These are phyloP conservation scores for Ophonus ardosiacus DNA, from an alignment of 2,888 invertebrate genomes.

Conservation along the genomic window DNA sequence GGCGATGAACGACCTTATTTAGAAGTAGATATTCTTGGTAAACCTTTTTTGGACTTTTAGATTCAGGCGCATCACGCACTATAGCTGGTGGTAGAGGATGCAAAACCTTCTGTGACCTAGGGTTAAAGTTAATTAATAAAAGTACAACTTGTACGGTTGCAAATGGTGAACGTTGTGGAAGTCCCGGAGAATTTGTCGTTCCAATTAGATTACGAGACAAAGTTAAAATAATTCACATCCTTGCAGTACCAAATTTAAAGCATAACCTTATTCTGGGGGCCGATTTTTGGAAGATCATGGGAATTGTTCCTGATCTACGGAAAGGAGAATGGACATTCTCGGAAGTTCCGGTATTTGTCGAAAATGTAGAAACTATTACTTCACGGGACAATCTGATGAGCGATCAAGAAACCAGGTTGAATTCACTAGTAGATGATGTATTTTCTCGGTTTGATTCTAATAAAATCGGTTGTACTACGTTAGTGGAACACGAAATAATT, in stretches of 20 bases:
- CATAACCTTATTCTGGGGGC: not conserved
- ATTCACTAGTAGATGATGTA: not conserved
- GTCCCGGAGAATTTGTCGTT: not conserved
- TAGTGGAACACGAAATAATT: conserved; percentile 57
- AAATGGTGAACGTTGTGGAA: not conserved
- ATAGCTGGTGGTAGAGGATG: not conserved
- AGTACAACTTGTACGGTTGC: not conserved
- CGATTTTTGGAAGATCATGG: not conserved
- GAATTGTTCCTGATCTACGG: not conserved
- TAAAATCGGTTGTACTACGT: conserved; percentile 39
- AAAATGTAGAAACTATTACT: not conserved
- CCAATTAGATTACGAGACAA: not conserved
- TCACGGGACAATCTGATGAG: not conserved
- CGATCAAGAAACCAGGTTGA: not conserved
- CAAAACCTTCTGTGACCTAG: not conserved
- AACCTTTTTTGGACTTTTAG: not conserved
- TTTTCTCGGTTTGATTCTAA: not conserved
- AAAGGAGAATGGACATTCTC: not conserved
- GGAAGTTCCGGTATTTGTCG: not conserved
- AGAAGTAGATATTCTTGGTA: not conserved
- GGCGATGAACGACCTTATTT: not conserved
- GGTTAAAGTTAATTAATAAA: not conserved
- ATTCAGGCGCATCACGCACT: not conserved
- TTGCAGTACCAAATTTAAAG: not conserved
- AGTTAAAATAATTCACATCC: not conserved